phyloP scores from a whole-genome alignment of 2,113 vertebrate species.

The Etheostoma cragini region DNA sequence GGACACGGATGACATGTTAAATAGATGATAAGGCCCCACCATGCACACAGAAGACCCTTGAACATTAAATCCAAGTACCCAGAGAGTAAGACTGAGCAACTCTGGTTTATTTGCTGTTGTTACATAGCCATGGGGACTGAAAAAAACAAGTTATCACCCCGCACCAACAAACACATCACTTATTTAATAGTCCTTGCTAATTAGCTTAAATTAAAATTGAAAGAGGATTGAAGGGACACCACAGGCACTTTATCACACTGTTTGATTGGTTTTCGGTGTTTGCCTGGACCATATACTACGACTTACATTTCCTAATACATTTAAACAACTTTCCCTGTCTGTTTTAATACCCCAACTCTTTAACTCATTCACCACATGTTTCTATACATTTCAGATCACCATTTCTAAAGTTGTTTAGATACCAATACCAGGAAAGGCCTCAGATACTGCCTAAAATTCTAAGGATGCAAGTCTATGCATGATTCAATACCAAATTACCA shows the following conservation, averaged over 20 bases:
- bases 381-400: background rate
- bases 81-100: slow-evolving; percentile 38
- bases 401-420: no score
- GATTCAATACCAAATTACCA: no score
- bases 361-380: slow-evolving; percentile 11
- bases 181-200: slow-evolving; percentile 72
- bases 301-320: slow-evolving; percentile 40
- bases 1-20: slow-evolving; percentile 39
- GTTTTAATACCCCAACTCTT: background rate
- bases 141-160: slow-evolving; percentile 65
- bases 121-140: slow-evolving; percentile 56
- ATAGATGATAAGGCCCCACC: slow-evolving; percentile 19
- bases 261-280: slow-evolving; percentile 58
- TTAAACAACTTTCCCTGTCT: slow-evolving; percentile 6
- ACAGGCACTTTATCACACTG: slow-evolving; percentile 56
- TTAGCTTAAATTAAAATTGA: slow-evolving; percentile 65
- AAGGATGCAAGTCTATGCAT: no score
- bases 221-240: slow-evolving; percentile 53
- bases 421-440: no score
- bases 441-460: no score
- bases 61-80: slow-evolving; percentile 52
- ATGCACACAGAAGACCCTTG: slow-evolving; percentile 32
- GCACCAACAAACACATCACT: slow-evolving; percentile 68
- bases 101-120: slow-evolving; percentile 54
- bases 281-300: slow-evolving; percentile 16